Base-by-base conservation (phyloP, 2,888 invertebrate genomes). In the Caradrina clavipalpis region DNA sequence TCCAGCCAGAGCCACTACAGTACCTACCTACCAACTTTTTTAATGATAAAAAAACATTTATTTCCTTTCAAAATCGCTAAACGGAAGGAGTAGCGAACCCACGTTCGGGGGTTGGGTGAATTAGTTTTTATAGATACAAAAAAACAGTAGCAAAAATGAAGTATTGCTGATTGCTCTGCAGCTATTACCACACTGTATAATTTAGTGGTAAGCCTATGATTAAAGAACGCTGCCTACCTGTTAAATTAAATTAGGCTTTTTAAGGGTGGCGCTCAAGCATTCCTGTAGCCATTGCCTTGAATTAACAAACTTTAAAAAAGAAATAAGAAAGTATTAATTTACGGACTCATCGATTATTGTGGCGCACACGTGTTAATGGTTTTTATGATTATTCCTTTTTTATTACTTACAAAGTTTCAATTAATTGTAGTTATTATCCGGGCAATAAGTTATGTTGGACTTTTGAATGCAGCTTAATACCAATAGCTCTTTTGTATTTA, bases 241-340 rank as follows among this genome's bases (percentile, higher is more conserved):
- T 95, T 95, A 95, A 96, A 95, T 96, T 96, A 96, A 95, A 95
- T 96, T 96, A 96, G 94, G 93, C 93, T 93, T 94, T 94, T 95
- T 94, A 93, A 93, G 92, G 92, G 92, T 93, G 92, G 94, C 91
- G 92, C 91, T 91, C 68, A 79, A 77, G 67, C 91, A 93, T 94
- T 93, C 92, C 91, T 69, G 62, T 70, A 78, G 76, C 83, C 89
- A 90, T 88, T 89, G 87, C 87, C 80, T 88, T 84, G 87, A 89
- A 91, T 91, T 91, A 89, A 90, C 88, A 88, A 89, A 90, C 79
- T 84, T 89, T 89, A 91, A 93, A 92, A 93, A 90, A 81, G 79
- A 89, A 84, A 88, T 80, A 85, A 83, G 89, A 91, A 90, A 90
- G 85, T 90, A 91, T 93, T 92, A 92, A 94, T 94, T 92, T 92